These are phyloP conservation scores for Tauraco hartlaubi DNA, from an alignment of 2,797 vertebrate species.

Conservation along the genomic window DNA sequence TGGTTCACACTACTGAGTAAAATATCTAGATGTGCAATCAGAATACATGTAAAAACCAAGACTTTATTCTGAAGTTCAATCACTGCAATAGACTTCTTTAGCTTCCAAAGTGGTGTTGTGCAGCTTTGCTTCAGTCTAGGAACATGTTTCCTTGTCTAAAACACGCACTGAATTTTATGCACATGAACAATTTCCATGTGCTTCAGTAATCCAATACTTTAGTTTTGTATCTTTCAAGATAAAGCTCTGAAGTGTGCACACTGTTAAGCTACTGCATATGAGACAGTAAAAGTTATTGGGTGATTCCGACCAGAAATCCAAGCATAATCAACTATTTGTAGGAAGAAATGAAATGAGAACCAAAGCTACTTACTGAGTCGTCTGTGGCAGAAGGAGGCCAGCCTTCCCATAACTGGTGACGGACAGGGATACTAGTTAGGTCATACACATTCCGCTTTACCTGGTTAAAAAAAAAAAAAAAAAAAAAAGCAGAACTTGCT, in stretches of 20 bases:
- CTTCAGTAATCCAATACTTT: neutral
- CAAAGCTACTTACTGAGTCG: conserved; percentile 89
- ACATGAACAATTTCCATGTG: neutral
- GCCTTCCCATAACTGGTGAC: conserved; percentile 97
- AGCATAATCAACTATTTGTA: conserved; percentile 79
- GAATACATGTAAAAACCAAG: neutral
- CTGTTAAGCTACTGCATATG: neutral
- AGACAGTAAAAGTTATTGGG: neutral
- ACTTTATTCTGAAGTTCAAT: neutral
- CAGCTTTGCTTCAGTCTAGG: neutral
- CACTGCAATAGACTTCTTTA: neutral
- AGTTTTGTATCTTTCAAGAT: neutral
- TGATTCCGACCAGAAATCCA: conserved; percentile 64
- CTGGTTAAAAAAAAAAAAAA: conserved; percentile 66
- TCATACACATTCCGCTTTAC: conserved; percentile 98
- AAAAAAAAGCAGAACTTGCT: neutral
- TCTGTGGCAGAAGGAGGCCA: conserved; percentile 95
- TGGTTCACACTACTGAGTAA: neutral
- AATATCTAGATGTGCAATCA: neutral
- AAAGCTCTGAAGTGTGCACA: neutral
- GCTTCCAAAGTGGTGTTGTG: accelerated
- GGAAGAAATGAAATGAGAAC: conserved; percentile 74
- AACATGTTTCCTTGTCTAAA: neutral
- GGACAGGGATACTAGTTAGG: conserved; percentile 97
- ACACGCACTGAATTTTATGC: neutral